A percentile compares a stretch with the other conserved stretches of the same genome.
phyloP scores from a whole-genome alignment of 2,113 vertebrate genomes.

The Psophia crepitans region DNA sequence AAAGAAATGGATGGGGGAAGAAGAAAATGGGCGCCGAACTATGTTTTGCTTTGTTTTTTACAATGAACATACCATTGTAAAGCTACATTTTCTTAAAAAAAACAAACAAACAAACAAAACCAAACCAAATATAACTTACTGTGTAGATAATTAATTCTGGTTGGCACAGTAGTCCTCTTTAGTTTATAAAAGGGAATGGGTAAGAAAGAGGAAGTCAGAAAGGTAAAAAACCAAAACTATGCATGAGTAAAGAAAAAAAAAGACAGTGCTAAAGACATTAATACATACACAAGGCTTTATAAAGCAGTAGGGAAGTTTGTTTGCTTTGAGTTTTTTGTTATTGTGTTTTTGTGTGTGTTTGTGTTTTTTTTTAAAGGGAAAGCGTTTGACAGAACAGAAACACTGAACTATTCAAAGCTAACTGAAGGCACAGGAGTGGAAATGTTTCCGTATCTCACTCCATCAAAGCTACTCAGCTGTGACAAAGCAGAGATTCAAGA shows the following conservation, averaged over 20 bases:
- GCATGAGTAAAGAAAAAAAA: neutral
- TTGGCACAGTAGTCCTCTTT: conserved; percentile 85
- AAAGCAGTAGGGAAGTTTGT: neutral
- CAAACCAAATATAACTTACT: conserved; percentile 83
- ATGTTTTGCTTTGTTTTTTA: conserved; percentile 28
- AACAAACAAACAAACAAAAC: too few species aligned
- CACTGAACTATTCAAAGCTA: neutral
- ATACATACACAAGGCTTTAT: neutral
- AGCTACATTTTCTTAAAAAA: neutral
- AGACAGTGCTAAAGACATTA: neutral
- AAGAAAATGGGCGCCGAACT: neutral
- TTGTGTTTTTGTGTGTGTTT: neutral
- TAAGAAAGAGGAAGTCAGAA: conserved; percentile 69
- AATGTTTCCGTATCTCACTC: neutral
- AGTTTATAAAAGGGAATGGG: conserved; percentile 72
- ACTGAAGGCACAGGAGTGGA: neutral
- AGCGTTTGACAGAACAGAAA: neutral
- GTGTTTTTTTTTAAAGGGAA: neutral
- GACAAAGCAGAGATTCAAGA: neutral
- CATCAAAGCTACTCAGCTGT: neutral
- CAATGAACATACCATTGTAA: neutral
- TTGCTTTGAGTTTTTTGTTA: neutral
- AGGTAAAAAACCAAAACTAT: neutral
- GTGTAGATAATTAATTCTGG: conserved; percentile 78
- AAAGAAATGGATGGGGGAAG: conserved; percentile 23